Base-by-base conservation (phyloP, 2,888 invertebrate genomes). In the Elgonia sp. region DNA sequence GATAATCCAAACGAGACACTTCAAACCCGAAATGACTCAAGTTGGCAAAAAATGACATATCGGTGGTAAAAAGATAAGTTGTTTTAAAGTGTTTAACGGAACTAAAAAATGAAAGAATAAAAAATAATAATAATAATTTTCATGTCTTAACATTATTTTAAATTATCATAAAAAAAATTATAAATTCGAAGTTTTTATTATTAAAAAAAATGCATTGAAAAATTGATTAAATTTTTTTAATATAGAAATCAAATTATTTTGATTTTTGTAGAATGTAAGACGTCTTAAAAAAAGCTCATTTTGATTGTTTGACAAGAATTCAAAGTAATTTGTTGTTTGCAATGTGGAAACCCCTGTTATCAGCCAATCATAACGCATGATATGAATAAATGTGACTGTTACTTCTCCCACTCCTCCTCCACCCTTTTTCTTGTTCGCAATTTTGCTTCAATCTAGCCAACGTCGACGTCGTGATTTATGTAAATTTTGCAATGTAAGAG, bases 401-500 rank as follows among this genome's bases (percentile, higher is more conserved):
- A 80, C 50, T 86, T 73, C 55, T 67, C 40, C 39, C 9, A n/a
- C 29, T 9, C 42, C 62, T 39, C 37, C 9, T 50, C 57, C 12
- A n/a, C 18, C 14, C 9, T 69, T 79, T 84, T 80, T 82, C 76
- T 84, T 77, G 70, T 77, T 82, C 76, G 46, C 77, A 82, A 77
- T 84, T 87, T 87, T 84, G 63, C 84, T 77, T 57, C 81, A 84
- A 87, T 87, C 65, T 72, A 81, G 77, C 67, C 76, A 55, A 87
- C 81, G 81, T 84, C 84, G 84, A 72, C 81, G 77, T 81, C 77
- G 84, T 88, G 77, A 88, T 88, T 88, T 88, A 88, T 88, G 87
- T 84, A 84, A 88, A 88, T 88, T 88, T 82, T 29, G 77, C 77
- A 62, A 88, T 77, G 81, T 70, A 81, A 84, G 77, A 82, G 84